Evolutionary conservation across 2,888 invertebrate genomes (phyloP), one percentile per base, ranked within the genome.

Genomic region (Euzophera pinguis): DNA sequence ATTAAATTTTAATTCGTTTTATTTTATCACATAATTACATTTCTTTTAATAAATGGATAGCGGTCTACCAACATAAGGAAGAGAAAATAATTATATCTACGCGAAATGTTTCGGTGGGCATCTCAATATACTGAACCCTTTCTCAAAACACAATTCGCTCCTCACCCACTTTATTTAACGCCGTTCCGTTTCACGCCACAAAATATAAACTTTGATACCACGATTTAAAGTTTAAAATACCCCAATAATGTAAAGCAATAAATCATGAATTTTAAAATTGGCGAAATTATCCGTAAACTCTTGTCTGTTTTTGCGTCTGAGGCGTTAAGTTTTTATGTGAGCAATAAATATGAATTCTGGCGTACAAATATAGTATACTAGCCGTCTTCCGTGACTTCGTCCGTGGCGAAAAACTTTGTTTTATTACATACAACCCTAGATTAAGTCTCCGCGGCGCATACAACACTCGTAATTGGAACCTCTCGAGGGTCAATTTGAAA

Each of bases 271-370:
- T 39, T 48, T 37, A 49, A 49, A 38, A 49, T 49, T 37, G 38
- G 48, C 38, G 48, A 49, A 49, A 49, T 49, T 49, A 39, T 49
- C 38, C 48, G 48, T 49, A 49, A 49, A 39, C 27, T 12, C 12
- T 29, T 38, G 38, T 37, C 17, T 27, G 48, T 48, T 38, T 38
- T 49, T 37, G 37, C 13, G 27, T 8, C 14, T 27, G 38, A 37
- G 38, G 37, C 29, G 48, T 49, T 49, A 49, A 48, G 12, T 22
- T 38, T 49, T 49, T 38, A 38, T 38, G 48, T 1, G 27, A 14
- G 48, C 8, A 38, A 49, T 49, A 45, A 45, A 45, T 8, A 43
- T 45, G 14, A 45, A 49, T 49, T 29, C 9, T 39, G 38, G 13
- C 48, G 29, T 27, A 41, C 45, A 32, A 14, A 16, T 14, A 13